phyloP scores from a whole-genome alignment of 2,113 vertebrate species.

The Aix galericulata region DNA sequence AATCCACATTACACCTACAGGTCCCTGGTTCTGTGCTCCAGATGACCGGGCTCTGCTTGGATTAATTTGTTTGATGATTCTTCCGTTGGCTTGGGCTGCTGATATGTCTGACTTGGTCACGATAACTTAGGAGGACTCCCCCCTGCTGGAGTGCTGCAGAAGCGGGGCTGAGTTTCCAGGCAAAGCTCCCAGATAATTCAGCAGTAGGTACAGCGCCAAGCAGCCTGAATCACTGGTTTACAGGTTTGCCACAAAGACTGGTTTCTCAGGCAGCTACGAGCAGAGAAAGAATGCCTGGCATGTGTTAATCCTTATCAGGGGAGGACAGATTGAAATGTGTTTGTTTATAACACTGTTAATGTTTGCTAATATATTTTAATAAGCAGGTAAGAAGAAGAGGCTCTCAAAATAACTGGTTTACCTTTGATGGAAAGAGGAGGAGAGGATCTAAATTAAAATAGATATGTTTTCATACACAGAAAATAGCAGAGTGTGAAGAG shows the following conservation, averaged over 20 bases:
- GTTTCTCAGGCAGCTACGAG: not conserved
- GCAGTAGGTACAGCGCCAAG: not conserved
- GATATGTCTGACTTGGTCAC: not conserved
- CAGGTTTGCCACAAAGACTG: not conserved
- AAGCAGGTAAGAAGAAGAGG: not conserved
- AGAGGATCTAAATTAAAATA: slow-evolving; percentile 30
- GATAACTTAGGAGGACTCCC: not conserved
- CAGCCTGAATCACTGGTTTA: not conserved
- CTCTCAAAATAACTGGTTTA: not conserved
- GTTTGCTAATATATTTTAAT: slow-evolving; percentile 15
- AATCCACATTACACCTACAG: not conserved
- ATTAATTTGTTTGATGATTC: not conserved
- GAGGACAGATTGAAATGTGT: not conserved
- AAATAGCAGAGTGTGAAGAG: not conserved
- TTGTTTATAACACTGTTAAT: not conserved
- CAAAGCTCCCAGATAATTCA: not conserved
- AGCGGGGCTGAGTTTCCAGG: not conserved
- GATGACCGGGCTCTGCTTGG: not conserved
- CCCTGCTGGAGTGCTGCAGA: not conserved
- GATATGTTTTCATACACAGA: not conserved
- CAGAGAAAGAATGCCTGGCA: not conserved
- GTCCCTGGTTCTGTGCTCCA: not conserved
- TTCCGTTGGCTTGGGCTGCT: not conserved
- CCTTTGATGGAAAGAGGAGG: not conserved
- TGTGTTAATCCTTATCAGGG: slow-evolving; percentile 35